These are phyloP conservation scores for Pandion haliaetus DNA, from an alignment of 2,113 vertebrate species.

Conservation along the genomic window DNA sequence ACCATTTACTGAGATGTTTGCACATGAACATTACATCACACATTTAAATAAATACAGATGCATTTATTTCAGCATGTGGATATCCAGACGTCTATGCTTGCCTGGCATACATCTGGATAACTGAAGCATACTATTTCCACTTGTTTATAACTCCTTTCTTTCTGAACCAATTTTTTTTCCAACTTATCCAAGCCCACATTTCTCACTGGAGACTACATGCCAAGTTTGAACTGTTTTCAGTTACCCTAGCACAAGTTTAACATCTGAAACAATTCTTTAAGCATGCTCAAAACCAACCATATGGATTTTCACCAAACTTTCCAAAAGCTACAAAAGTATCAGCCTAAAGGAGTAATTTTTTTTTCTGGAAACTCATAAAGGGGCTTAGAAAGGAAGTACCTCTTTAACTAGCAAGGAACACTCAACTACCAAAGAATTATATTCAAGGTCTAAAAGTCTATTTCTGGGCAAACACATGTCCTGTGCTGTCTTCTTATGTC, in stretches of 20 bases:
- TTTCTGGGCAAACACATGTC: not conserved
- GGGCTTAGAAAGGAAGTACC: slow-evolving; percentile 39
- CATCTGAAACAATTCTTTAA: slow-evolving; percentile 64
- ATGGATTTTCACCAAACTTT: slow-evolving; percentile 57
- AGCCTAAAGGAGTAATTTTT: slow-evolving; percentile 10
- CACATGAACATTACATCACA: slow-evolving; percentile 66
- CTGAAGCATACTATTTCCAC: slow-evolving; percentile 58
- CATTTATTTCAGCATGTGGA: slow-evolving; percentile 57
- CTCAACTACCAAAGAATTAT: not conserved
- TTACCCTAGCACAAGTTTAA: slow-evolving; percentile 57
- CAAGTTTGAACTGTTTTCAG: slow-evolving; percentile 61
- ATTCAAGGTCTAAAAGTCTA: not conserved
- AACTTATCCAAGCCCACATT: slow-evolving; percentile 61
- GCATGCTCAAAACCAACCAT: slow-evolving; percentile 49
- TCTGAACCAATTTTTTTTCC: slow-evolving; percentile 62
- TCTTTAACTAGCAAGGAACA: slow-evolving; percentile 6
- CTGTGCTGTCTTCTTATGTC: not conserved
- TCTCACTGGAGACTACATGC: slow-evolving; percentile 55
- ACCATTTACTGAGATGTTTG: slow-evolving; percentile 69
- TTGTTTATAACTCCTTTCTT: slow-evolving; percentile 70
- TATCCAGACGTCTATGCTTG: slow-evolving; percentile 51
- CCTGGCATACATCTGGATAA: slow-evolving; percentile 65
- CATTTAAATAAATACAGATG: slow-evolving; percentile 67
- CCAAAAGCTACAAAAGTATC: slow-evolving; percentile 46
- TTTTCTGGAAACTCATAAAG: slow-evolving; percentile 38